Evolutionary conservation across 1,140 invertebrate genomes (phyloP).

Genomic region (Papilio xuthus): DNA sequence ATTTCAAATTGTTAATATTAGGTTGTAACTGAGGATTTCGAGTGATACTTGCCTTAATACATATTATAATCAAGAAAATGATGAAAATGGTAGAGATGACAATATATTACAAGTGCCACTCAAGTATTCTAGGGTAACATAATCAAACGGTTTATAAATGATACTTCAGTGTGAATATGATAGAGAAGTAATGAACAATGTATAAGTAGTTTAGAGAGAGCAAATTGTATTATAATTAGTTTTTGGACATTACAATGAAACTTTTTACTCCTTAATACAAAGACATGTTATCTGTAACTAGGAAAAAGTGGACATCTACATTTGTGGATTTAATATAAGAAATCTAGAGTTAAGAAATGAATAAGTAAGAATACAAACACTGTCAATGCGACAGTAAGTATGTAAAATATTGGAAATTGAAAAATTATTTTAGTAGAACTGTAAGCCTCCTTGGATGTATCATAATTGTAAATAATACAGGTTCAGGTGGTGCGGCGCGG

Average conservation of each 20-base stretch:
- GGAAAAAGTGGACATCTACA: too few relatives aligned
- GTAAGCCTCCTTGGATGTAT: conserved; percentile 26
- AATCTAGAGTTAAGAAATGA: not conserved
- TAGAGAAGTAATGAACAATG: not conserved
- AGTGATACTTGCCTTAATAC: too few relatives aligned
- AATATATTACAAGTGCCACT: too few relatives aligned
- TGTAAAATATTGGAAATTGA: conserved; percentile 22
- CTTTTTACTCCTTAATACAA: too few relatives aligned
- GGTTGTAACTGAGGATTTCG: not conserved
- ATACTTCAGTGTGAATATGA: not conserved
- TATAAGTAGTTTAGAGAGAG: not conserved
- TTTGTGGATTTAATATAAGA: too few relatives aligned
- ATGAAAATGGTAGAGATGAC: too few relatives aligned
- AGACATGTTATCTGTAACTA: too few relatives aligned
- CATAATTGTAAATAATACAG: conserved; percentile 43
- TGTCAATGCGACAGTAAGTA: not conserved
- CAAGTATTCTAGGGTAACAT: not conserved
- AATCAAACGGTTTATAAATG: not conserved
- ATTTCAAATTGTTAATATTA: not conserved
- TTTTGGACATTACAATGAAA: too few relatives aligned
- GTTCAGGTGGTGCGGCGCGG: conserved; percentile 40
- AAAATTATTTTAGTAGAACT: conserved; percentile 36
- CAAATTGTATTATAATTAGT: too few relatives aligned
- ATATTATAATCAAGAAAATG: too few relatives aligned
- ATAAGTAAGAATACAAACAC: not conserved